Evolutionary conservation across 2,888 invertebrate genomes (phyloP), one percentile per base, ranked within the genome.

Genomic region (Phlogophora meticulosa): DNA sequence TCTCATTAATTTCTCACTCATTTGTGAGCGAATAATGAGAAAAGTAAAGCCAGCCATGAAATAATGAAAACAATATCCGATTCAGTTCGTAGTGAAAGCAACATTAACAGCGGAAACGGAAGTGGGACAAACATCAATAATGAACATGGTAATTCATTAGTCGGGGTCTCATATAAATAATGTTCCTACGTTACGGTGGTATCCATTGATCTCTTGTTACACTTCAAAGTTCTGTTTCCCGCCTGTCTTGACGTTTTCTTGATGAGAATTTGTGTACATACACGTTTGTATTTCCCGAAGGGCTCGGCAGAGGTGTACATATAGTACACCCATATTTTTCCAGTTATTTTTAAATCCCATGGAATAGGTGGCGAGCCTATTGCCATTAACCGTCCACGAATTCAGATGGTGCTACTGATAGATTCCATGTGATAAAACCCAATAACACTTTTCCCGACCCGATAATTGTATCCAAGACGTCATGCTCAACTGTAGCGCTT

Each of bases 141-240:
- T 80, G 65, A 72, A 77, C 62, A 51, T n/a, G 38, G 42, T 57
- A 67, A 61, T 72, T 53, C 62, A 82, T 81, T 78, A 74, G 66
- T 71, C 70, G 60, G 56, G 57, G 45, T 66, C 40, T 72, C 49
- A 63, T 73, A n/a, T 71, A 69, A 76, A 80, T 79, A 63, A 62
- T 67, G 34, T 46, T n/a, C n/a, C n/a, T n/a, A 9, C 15, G 38
- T 34, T 51, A 28, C 49, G 55, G n/a, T 53, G 48, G 49, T 22
- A 45, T 48, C 62, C 42, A 42, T 62, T 36, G 46, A 63, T 24
- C 22, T 65, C 34, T 46, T 34, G 34, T 70, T 61, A 56, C 34
- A 28, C 24, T 60, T 38, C 36, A 15, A 34, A 24, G 15, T 46
- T 57, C 40, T 32, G 28, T 11, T 63, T 4, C n/a, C 36, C 24